These are phyloP conservation scores for Clupea harengus DNA, from an alignment of 2,113 vertebrate genomes.

Conservation along the genomic window DNA sequence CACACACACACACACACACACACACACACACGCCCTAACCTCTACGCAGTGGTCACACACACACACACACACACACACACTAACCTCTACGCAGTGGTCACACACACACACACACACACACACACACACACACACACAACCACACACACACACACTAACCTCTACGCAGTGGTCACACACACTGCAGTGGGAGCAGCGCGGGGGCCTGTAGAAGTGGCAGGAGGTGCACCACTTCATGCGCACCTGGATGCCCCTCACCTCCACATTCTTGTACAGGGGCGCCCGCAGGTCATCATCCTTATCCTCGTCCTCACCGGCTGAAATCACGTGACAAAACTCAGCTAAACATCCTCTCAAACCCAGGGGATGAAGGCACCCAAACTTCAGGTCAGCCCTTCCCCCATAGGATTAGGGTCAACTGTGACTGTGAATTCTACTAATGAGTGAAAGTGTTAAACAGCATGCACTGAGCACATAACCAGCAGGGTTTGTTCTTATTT, in stretches of 20 bases:
- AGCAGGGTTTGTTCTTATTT: neutral
- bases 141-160: conserved; percentile 68
- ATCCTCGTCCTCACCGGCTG: conserved; percentile 94
- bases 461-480: neutral
- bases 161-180: conserved; percentile 97
- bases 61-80: conserved; percentile 33
- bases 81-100: conserved; percentile 96
- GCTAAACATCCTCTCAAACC: neutral
- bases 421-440: neutral
- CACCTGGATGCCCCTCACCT: conserved; percentile 92
- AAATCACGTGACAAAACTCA: conserved; percentile 17
- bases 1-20: neutral
- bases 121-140: neutral
- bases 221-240: conserved; percentile 98
- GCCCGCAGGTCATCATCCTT: conserved; percentile 81
- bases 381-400: neutral
- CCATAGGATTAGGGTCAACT: neutral
- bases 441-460: neutral
- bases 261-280: conserved; percentile 94
- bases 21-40: conserved; percentile 35
- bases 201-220: conserved; percentile 94
- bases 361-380: neutral
- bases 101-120: conserved; percentile 74
- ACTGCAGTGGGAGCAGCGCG: conserved; percentile 94
- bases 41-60: no score